phyloP scores from a whole-genome alignment of 2,113 vertebrate species.

The Salvator merianae region DNA sequence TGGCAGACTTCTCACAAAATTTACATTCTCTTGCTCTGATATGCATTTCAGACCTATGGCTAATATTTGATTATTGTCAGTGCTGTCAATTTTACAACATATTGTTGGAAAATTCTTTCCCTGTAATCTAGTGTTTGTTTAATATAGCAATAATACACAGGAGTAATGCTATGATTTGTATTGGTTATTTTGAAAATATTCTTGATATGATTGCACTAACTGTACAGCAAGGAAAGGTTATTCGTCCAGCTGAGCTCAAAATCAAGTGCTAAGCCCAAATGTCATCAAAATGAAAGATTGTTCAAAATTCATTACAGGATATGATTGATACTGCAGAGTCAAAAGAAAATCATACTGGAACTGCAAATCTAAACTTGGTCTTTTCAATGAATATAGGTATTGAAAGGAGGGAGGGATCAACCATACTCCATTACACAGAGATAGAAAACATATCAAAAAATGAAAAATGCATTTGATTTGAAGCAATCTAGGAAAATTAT shows the following conservation, averaged over 20 bases:
- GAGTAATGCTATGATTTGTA: conserved; percentile 1
- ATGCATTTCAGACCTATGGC: background rate
- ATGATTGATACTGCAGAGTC: background rate
- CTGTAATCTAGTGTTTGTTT: conserved; percentile 4
- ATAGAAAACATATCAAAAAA: background rate
- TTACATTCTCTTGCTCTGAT: background rate
- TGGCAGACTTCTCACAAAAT: conserved; percentile 7
- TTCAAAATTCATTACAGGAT: conserved; percentile 9
- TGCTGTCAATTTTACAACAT: background rate
- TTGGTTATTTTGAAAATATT: background rate
- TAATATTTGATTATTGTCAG: conserved; percentile 6
- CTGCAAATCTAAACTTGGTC: background rate
- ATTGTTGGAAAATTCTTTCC: background rate
- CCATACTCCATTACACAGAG: background rate
- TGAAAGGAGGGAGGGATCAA: background rate
- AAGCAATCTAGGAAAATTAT: background rate
- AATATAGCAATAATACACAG: background rate
- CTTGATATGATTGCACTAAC: background rate
- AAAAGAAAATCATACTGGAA: background rate
- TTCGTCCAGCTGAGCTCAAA: background rate
- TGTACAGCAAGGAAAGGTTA: background rate
- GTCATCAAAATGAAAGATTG: conserved; percentile 12
- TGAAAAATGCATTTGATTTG: background rate
- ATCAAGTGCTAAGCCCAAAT: conserved; percentile 2
- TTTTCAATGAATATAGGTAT: background rate